These are phyloP conservation scores for Tilapia sparmanii DNA, from an alignment of 2,113 vertebrate species.

Conservation along the genomic window DNA sequence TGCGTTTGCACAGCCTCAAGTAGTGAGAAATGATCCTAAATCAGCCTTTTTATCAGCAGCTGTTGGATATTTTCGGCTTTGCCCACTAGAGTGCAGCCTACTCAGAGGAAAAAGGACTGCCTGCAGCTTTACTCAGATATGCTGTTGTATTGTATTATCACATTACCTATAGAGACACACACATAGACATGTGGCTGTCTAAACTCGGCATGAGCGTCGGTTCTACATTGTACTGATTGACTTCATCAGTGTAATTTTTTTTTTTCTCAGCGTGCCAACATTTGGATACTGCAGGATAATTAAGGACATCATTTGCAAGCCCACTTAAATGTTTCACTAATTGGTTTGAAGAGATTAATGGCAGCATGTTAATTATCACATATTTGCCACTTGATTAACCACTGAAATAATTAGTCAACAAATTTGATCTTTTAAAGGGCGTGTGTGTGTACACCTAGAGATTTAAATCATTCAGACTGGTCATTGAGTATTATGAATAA, in stretches of 20 bases:
- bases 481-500: background rate
- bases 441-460: background rate
- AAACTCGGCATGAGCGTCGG: background rate
- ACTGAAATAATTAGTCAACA: background rate
- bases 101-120: conserved; percentile 3
- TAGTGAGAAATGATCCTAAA: background rate
- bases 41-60: background rate
- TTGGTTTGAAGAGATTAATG: conserved; percentile 1
- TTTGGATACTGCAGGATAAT: background rate
- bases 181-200: background rate
- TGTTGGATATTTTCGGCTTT: conserved; percentile 2
- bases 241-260: background rate
- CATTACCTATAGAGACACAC: background rate
- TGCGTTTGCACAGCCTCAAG: background rate
- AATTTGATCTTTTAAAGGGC: background rate
- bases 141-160: background rate
- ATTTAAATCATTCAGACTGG: background rate
- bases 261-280: background rate
- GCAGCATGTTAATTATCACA: background rate
- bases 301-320: background rate
- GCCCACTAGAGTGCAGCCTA: conserved; percentile 62
- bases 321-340: background rate
- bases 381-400: background rate
- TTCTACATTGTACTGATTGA: background rate
- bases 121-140: background rate